Evolutionary conservation across 2,113 vertebrate species (phyloP).

Genomic region (Muntiacus reevesi): DNA sequence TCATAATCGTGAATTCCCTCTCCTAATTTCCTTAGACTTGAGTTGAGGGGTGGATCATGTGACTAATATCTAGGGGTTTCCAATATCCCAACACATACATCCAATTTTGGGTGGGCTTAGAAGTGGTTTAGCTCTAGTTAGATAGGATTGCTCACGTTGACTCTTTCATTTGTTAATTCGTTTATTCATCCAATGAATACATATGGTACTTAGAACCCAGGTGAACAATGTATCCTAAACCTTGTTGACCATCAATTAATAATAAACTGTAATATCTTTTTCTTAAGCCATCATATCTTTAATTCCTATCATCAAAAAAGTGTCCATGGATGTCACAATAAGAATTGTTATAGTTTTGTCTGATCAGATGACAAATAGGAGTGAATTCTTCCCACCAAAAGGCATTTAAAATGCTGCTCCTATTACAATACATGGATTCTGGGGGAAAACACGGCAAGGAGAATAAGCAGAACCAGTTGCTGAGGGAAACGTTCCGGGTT

Average conservation of each 20-base stretch:
- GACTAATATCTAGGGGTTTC: background rate
- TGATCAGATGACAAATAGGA: background rate
- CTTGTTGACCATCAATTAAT: background rate
- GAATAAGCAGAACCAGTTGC: background rate
- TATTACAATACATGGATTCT: background rate
- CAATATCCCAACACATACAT: background rate
- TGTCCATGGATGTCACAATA: background rate
- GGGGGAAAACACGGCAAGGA: background rate
- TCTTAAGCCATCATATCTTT: background rate
- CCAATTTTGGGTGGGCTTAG: background rate
- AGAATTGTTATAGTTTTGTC: background rate
- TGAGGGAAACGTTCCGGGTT: accelerated
- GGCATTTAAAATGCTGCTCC: background rate
- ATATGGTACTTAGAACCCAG: background rate
- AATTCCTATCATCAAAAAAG: background rate
- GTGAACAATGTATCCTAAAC: background rate
- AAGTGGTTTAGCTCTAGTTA: background rate
- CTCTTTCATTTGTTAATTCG: background rate
- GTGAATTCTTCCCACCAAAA: background rate
- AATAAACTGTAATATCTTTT: background rate
- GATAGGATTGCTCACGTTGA: background rate
- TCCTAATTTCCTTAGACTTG: background rate
- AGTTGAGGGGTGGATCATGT: background rate
- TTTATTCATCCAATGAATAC: background rate
- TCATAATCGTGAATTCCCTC: background rate